Evolutionary conservation across 2,888 invertebrate species (phyloP), one percentile per base, ranked within the genome.

Genomic region (Xestia rhomboidea): DNA sequence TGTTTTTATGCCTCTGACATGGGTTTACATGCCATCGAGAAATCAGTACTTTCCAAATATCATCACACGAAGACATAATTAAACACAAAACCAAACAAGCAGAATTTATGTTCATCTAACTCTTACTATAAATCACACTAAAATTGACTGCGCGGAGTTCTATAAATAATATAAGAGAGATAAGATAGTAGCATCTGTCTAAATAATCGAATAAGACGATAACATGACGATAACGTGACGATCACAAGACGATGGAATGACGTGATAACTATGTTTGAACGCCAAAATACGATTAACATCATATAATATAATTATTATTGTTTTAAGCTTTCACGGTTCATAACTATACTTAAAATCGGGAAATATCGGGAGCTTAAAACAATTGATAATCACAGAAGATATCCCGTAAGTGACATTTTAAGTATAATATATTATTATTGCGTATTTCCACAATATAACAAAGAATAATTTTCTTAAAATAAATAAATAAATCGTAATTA

Each of bases 171-270:
- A 27, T 15, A 13, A 46, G 27, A 4, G 1, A 24, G 27, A 67
- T 49, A 41, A 68, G 27, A 41, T 70, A 44, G 5, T 38, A 15
- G 41, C 3, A 10, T n/a, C 41, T n/a, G n/a, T 41, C 8, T 15
- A 41, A 41, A 41, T 64, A 64, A 27, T 41, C 15, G 15, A 27
- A 41, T n/a, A 41, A n/a, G 63, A 63, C 38, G 63, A 63, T 63
- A 24, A 63, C 13, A 15, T 64, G 41, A 41, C 41, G 41, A 41
- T 41, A 41, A 41, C 41, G 41, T 11, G 41, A n/a, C 41, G 41
- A 64, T 64, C 11, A 41, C 64, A 64, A n/a, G 64, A 41, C 64
- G 64, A 41, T 38, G n/a, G 38, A 24, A 63, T 63, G 63, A 63
- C 63, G 13, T 38, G 63, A n/a, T 41, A 64, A 41, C n/a, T n/a